Evolutionary conservation across 2,113 vertebrate genomes (phyloP).

Genomic region (Ceyx cyanopectus): DNA sequence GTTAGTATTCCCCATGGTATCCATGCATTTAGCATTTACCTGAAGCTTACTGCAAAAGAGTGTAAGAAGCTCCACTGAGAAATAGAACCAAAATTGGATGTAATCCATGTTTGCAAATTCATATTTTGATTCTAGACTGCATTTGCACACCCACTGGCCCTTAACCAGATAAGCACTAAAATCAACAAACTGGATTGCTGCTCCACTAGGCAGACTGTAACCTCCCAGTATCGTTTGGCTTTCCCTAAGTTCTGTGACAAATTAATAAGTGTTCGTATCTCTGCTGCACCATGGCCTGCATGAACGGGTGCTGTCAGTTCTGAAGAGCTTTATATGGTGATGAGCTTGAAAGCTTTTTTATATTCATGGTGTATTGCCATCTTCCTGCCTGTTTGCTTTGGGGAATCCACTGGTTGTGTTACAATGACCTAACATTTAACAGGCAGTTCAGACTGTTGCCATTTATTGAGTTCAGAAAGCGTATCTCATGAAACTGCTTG

Average conservation of each 20-base stretch:
- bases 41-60: not conserved
- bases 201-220: not conserved
- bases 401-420: not conserved
- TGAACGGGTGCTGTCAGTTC: not conserved
- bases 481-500: not conserved
- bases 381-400: conserved; percentile 13
- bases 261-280: conserved; percentile 1
- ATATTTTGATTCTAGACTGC: conserved; percentile 22
- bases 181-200: not conserved
- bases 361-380: conserved; percentile 10
- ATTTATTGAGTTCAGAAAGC: not conserved
- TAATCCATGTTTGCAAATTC: conserved; percentile 51
- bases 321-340: not conserved
- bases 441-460: not conserved
- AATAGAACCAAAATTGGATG: not conserved
- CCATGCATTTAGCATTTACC: not conserved
- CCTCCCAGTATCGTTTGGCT: not conserved
- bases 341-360: conserved; percentile 16
- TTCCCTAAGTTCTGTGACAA: not conserved
- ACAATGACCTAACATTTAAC: not conserved
- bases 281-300: not conserved
- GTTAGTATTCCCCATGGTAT: not conserved
- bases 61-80: not conserved
- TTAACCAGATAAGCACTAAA: conserved; percentile 19
- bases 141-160: not conserved